Evolutionary conservation across 2,888 invertebrate genomes (phyloP).

Genomic region (Catocala nupta): DNA sequence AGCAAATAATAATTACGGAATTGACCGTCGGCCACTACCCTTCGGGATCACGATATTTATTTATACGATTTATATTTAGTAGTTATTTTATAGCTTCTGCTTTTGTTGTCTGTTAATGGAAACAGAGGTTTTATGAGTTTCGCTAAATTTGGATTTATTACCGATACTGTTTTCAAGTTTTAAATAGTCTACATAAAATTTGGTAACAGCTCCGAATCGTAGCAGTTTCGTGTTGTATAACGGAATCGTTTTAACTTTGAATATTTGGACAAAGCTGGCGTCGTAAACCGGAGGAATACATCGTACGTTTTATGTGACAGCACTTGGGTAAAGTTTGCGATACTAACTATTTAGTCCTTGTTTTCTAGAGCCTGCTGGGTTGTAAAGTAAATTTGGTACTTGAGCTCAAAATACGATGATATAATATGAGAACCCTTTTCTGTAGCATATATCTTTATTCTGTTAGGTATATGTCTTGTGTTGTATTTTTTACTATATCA

Average conservation of each 20-base stretch:
- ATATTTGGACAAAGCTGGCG: slow-evolving; percentile 30
- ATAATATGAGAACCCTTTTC: no score
- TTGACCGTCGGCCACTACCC: no score
- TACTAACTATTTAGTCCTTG: slow-evolving; percentile 18
- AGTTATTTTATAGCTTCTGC: slow-evolving; percentile 14
- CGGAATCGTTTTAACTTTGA: slow-evolving; percentile 32
- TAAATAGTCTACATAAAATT: slow-evolving; percentile 23
- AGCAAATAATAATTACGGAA: no score
- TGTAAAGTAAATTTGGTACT: slow-evolving; percentile 1
- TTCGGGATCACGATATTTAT: no score
- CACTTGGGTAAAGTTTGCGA: slow-evolving; percentile 21
- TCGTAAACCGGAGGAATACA: slow-evolving; percentile 26
- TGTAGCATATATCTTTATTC: no score
- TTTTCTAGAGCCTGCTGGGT: slow-evolving; percentile 19
- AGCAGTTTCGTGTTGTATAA: slow-evolving; percentile 12
- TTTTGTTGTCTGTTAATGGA: slow-evolving; percentile 30
- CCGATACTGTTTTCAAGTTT: slow-evolving; percentile 30
- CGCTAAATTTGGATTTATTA: slow-evolving; percentile 35
- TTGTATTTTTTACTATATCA: no score
- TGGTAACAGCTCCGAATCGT: slow-evolving; percentile 2
- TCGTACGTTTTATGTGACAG: slow-evolving; percentile 25
- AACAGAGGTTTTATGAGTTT: slow-evolving; percentile 25
- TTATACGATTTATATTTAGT: not conserved
- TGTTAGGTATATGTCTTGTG: no score
- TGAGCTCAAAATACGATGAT: slow-evolving; percentile 9